Conservation (phyloP, 2,888 invertebrate genomes). For the Dicroscelio sp. region DNA sequence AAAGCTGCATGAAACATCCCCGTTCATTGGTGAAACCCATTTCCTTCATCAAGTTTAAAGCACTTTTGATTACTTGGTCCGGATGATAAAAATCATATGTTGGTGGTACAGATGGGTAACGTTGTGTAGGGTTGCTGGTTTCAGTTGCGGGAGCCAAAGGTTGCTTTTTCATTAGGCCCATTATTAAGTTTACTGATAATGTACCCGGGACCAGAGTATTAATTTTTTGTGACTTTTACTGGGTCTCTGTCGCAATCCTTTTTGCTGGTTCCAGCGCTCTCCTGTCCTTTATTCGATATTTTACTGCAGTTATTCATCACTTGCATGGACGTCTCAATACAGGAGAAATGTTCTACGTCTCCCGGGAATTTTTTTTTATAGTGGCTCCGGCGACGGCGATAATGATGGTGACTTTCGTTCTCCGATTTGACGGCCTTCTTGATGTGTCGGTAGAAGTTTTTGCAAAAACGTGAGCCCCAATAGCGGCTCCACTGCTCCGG, state of each 20-base stretch:
- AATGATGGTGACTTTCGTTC: conserved; percentile 30
- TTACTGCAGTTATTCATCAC: conserved; percentile 92
- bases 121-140: too few species aligned
- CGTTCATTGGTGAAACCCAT: too few species aligned
- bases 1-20: neutral
- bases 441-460: conserved; percentile 88
- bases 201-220: too few species aligned
- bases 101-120: too few species aligned
- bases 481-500: conserved; percentile 88
- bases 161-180: too few species aligned
- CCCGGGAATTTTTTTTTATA: conserved; percentile 55
- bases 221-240: conserved; percentile 10
- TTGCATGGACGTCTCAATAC: conserved; percentile 92
- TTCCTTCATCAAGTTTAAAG: too few species aligned
- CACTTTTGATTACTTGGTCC: too few species aligned
- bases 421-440: conserved; percentile 83
- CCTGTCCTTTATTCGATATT: conserved; percentile 90
- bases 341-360: conserved; percentile 88
- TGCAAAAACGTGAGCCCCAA: conserved; percentile 87
- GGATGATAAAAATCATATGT: too few species aligned
- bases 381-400: conserved; percentile 46
- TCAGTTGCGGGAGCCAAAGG: too few species aligned
- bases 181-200: too few species aligned
- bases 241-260: conserved; percentile 47
- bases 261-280: conserved; percentile 23